Evolutionary conservation across 2,888 invertebrate species (phyloP), one percentile per base, ranked within the genome.

Genomic region (Drosophila austrosaltans): DNA sequence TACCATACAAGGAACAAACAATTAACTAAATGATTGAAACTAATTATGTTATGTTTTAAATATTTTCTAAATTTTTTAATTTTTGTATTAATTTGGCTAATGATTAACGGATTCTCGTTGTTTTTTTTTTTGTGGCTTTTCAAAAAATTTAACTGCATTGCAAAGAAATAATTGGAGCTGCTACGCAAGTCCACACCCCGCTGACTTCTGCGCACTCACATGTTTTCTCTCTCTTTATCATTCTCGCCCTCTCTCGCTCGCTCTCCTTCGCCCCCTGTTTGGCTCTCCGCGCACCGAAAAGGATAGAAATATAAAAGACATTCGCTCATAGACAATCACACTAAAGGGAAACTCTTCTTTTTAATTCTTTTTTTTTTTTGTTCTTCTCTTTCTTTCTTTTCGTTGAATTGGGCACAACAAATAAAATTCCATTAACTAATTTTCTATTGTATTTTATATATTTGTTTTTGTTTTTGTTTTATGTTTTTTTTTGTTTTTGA

Each of bases 251-350:
- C 30, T 12, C 12, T n/a, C 22, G 22, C 53, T 16, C 59, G n/a
- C 20, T 5, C 54, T 16, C 30, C 3, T 53, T 12, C 39, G 2
- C 44, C 16, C 16, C 16, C 16, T 16, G 16, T 3, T 5, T 39
- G 54, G 6, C 7, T 25, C 63, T 39, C 82, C 82, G 83, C 86
- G 83, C 86, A 68, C 64, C 67, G 66, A 67, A 58, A 58, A n/a
- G 42, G 57, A 48, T 8, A 60, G 57, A 36, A 66, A 60, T 48
- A 25, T 48, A 1, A 12, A 48, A 48, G 22, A 22, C 12, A 22
- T 64, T 56, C 66, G 57, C 68, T 63, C 60, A 65, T 56, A 44
- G 44, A 48, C 68, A 53, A 63, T 48, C 48, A 48, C 48, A 61
- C 30, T 48, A 30, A 30, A 20, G 12, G 48, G 48, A 48, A 61